Evolutionary conservation across 2,888 invertebrate species (phyloP).

Genomic region (Sarcophaga caerulescens): DNA sequence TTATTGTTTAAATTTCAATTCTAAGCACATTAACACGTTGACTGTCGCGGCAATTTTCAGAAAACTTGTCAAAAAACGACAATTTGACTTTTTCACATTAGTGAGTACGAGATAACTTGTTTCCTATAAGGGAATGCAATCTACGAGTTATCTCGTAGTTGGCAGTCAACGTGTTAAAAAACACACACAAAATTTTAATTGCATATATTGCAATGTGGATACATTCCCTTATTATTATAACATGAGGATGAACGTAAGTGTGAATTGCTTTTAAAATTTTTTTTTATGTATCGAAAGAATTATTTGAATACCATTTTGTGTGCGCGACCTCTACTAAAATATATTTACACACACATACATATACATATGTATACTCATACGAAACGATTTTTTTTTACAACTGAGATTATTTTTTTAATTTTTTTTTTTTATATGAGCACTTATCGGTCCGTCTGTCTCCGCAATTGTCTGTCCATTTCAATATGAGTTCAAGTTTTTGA

Average conservation of each 20-base stretch:
- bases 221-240: constrained; percentile 7
- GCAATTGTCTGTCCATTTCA: background rate
- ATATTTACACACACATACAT: constrained; percentile 20
- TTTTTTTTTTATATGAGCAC: background rate
- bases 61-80: too few species aligned
- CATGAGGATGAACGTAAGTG: background rate
- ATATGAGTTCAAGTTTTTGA: background rate
- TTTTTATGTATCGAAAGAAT: constrained; percentile 23
- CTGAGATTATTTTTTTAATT: background rate
- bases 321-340: constrained; percentile 38
- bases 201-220: too few species aligned
- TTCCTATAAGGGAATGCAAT: too few species aligned
- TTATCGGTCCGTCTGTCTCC: background rate
- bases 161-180: too few species aligned
- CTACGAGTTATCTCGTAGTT: too few species aligned
- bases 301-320: constrained; percentile 35
- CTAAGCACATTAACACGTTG: too few species aligned
- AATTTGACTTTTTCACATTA: too few species aligned
- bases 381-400: background rate
- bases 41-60: too few species aligned
- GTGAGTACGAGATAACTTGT: too few species aligned
- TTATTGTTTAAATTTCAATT: too few species aligned
- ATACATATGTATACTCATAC: too few species aligned
- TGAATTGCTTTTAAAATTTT: constrained; percentile 20
- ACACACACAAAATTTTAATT: too few species aligned